These are phyloP conservation scores for Gallirallus australis DNA, from an alignment of 2,797 vertebrate species.

Conservation along the genomic window DNA sequence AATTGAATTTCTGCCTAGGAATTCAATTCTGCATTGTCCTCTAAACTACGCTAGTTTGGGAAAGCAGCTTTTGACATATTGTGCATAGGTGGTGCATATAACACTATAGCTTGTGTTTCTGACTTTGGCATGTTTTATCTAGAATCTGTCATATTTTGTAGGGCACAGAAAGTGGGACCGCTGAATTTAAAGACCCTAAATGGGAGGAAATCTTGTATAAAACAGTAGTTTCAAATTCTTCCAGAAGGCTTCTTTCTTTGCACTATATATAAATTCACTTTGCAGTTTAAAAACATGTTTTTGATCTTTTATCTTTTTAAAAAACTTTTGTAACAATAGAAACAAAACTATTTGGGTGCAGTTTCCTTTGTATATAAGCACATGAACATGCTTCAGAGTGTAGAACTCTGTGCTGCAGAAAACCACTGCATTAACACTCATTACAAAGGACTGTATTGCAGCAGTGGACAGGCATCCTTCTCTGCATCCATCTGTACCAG, in stretches of 20 bases:
- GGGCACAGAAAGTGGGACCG: not conserved
- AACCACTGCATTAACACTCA: not conserved
- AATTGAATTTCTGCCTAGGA: not conserved
- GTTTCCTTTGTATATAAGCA: not conserved
- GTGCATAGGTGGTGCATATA: slow-evolving; percentile 22
- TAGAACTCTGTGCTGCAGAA: not conserved
- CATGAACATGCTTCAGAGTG: not conserved
- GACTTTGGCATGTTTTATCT: slow-evolving; percentile 31
- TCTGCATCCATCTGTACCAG: not conserved
- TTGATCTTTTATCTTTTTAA: too few relatives aligned
- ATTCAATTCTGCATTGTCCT: not conserved
- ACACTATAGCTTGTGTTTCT: not conserved
- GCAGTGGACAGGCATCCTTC: not conserved
- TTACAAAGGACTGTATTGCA: not conserved
- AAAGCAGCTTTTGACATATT: slow-evolving; percentile 8
- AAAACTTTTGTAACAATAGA: not conserved
- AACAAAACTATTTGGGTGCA: not conserved
- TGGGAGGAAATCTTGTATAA: not conserved
- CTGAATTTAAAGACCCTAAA: not conserved
- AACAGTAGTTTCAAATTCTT: not conserved
- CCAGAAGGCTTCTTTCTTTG: not conserved
- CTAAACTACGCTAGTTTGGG: not conserved
- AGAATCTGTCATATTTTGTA: slow-evolving; percentile 16
- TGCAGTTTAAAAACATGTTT: not conserved
- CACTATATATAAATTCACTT: not conserved